These are phyloP conservation scores for Arctia plantaginis DNA, from an alignment of 2,888 invertebrate genomes.

Conservation along the genomic window DNA sequence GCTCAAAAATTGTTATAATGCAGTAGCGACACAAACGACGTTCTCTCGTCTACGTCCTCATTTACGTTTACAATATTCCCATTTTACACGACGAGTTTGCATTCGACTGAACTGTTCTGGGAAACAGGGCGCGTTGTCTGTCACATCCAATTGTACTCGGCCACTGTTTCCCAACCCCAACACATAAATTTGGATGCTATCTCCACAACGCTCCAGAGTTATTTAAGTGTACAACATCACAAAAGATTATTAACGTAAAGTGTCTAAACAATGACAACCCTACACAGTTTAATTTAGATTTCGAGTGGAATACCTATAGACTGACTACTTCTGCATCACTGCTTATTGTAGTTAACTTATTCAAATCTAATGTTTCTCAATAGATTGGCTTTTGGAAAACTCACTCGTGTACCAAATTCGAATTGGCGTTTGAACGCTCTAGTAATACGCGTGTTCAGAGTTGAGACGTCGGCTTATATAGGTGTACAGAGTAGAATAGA, in stretches of 20 bases:
- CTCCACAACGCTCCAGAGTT: constrained; percentile 63
- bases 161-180: constrained; percentile 64
- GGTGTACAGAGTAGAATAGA: constrained; percentile 71
- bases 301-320: constrained; percentile 36
- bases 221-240: constrained; percentile 67
- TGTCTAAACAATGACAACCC: constrained; percentile 57
- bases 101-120: constrained; percentile 61
- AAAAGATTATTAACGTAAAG: constrained; percentile 59
- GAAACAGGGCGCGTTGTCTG: constrained; percentile 65
- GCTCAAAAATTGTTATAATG: constrained; percentile 11
- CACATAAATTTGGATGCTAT: constrained; percentile 76
- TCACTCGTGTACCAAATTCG: constrained; percentile 58
- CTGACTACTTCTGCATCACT: constrained; percentile 38
- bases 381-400: constrained; percentile 60
- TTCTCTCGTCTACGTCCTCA: constrained; percentile 42
- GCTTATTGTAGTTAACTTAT: constrained; percentile 51
- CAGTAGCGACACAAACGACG: constrained; percentile 36
- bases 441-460: constrained; percentile 52
- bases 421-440: constrained; percentile 55
- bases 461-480: constrained; percentile 57
- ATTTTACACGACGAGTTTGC: constrained; percentile 57
- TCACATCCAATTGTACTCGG: constrained; percentile 71
- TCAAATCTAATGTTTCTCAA: constrained; percentile 62
- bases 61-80: constrained; percentile 60
- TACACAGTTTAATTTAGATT: constrained; percentile 55